Evolutionary conservation across 2,888 invertebrate genomes (phyloP).

Genomic region (Microdon myrmicae): DNA sequence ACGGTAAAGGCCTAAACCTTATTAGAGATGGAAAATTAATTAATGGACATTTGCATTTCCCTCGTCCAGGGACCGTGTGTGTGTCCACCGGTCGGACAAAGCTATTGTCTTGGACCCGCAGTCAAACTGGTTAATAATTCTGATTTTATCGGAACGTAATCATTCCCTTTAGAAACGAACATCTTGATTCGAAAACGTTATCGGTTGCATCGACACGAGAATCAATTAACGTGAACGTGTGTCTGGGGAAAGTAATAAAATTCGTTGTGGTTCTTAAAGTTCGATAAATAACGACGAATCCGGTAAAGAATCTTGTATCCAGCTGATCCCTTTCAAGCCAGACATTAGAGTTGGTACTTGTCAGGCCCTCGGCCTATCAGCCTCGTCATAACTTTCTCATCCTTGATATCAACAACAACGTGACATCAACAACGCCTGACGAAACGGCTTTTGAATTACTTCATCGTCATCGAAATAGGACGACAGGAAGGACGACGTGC

Average conservation of each 20-base stretch:
- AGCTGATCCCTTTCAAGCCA: slow-evolving; percentile 5
- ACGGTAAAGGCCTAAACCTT: slow-evolving; percentile 19
- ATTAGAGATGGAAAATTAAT: slow-evolving; percentile 50
- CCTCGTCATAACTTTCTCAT: slow-evolving; percentile 50
- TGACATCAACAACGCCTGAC: slow-evolving; percentile 48
- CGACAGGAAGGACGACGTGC: neutral
- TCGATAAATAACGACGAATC: too few relatives aligned
- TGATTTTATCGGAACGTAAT: slow-evolving; percentile 45
- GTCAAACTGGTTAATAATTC: slow-evolving; percentile 32
- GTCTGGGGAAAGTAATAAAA: slow-evolving; percentile 35
- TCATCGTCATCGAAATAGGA: slow-evolving; percentile 16
- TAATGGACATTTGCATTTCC: slow-evolving; percentile 29
- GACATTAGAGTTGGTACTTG: too few relatives aligned
- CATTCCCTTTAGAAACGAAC: slow-evolving; percentile 32
- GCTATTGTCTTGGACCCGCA: slow-evolving; percentile 1
- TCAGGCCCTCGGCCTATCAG: slow-evolving; percentile 36
- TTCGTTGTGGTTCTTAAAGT: slow-evolving; percentile 8
- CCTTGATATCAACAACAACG: slow-evolving; percentile 44
- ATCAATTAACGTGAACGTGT: slow-evolving; percentile 46
- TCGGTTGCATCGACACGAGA: slow-evolving; percentile 43
- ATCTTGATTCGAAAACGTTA: slow-evolving; percentile 31
- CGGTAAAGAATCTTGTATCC: too few relatives aligned
- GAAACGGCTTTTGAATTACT: slow-evolving; percentile 30
- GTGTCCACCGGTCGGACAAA: neutral
- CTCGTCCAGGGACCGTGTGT: neutral